These are phyloP conservation scores for Tupaia tana DNA, from an alignment of 2,113 vertebrate genomes.

Conservation along the genomic window DNA sequence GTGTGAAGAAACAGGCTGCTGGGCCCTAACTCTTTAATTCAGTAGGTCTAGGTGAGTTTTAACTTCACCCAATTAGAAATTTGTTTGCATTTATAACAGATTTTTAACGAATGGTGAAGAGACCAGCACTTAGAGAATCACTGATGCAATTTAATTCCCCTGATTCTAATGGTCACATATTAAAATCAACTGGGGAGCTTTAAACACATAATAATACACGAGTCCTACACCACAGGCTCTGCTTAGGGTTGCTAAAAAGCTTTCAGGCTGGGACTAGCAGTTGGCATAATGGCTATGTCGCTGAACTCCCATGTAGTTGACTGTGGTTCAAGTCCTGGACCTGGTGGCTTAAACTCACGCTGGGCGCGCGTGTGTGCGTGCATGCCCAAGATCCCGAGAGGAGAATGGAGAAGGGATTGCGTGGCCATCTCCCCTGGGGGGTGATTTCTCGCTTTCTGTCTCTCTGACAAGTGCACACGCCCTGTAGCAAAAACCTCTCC, in stretches of 20 bases:
- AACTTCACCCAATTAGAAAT: slow-evolving; percentile 24
- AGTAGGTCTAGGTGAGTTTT: not conserved
- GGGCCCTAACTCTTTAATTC: fast-evolving
- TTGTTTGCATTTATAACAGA: not conserved
- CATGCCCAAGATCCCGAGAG: too few relatives aligned
- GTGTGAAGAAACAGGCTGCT: not conserved
- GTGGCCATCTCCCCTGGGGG: too few relatives aligned
- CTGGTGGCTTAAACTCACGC: too few relatives aligned
- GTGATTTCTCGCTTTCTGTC: too few relatives aligned
- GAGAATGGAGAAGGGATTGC: too few relatives aligned
- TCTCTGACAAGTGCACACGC: too few relatives aligned
- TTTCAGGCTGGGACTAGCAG: not conserved
- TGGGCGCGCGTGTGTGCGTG: too few relatives aligned
- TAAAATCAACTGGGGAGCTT: not conserved
- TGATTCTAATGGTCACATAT: not conserved
- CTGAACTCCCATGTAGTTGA: too few relatives aligned
- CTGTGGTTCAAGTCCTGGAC: too few relatives aligned
- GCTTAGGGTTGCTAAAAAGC: not conserved
- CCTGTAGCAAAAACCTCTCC: too few relatives aligned
- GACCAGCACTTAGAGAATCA: not conserved
- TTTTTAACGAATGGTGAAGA: not conserved
- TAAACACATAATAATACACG: not conserved
- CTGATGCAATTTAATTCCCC: not conserved
- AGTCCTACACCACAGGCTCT: not conserved
- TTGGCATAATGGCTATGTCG: too few relatives aligned